Evolutionary conservation across 2,113 vertebrate genomes (phyloP), one percentile per base, ranked within the genome.

Genomic region (Sardina pilchardus): DNA sequence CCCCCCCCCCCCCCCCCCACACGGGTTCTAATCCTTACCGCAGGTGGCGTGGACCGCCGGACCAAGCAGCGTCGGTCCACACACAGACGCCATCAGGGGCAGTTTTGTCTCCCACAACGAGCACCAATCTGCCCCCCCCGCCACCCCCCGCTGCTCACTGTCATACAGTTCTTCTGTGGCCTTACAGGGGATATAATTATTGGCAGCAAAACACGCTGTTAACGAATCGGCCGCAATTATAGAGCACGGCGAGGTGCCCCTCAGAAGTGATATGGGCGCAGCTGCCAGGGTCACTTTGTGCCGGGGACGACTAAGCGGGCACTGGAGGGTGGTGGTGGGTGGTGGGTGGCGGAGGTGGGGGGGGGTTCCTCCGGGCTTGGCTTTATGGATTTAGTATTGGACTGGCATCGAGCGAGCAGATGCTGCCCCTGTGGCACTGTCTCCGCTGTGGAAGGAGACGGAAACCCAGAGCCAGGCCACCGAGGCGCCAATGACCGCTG

Each of bases 161-260:
- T 88, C 80, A 83, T 44, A 75, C 83, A 59, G 92, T 93, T 93
- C 90, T 91, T 93, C 92, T 87, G 91, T 87, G 87, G 91, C 90
- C 84, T 84, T 91, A 91, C 91, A 87, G 83, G 83, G 83, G 2
- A 86, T 88, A 86, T 94, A 92, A 91, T 89, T 86, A 88, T 83
- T 56, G 82, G 75, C 82, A 85, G 84, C 85, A 87, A 87, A 91
- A 90, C 56, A 87, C 87, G 84, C 85, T 86, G 90, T 90, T 90
- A 86, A 93, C 87, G 81, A 63, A 91, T 91, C 89, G 47, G 36
- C 83, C 83, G 88, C 90, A 92, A 92, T 92, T 91, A 92, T 88
- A 86, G 84, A 83, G 78, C 59, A 34, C 82, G 86, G 85, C 44
- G 3, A 89, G 86, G 86, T 17, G 71, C 14, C 88, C 82, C 82